Evolutionary conservation across 2,797 vertebrate genomes (phyloP).

Genomic region (Danio kyathit): DNA sequence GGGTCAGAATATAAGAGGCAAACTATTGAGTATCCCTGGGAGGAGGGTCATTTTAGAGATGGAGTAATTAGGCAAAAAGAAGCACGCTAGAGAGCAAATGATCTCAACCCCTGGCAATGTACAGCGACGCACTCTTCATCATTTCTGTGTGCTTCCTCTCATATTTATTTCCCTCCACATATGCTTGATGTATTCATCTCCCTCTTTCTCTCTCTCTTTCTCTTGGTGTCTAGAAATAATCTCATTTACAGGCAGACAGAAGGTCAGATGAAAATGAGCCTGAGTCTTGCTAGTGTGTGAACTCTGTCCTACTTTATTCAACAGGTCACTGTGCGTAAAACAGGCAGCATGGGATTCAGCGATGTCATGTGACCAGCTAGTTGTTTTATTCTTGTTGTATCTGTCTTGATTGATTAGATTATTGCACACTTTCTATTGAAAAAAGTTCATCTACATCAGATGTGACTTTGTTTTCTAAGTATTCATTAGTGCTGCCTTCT

Average conservation of each 20-base stretch:
- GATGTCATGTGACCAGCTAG: not conserved
- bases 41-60: constrained; percentile 36
- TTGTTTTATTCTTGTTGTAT: not conserved
- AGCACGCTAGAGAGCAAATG: constrained; percentile 11
- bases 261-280: constrained; percentile 26
- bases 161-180: constrained; percentile 4
- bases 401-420: not conserved
- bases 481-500: not conserved
- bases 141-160: not conserved
- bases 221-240: constrained; percentile 21
- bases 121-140: not conserved
- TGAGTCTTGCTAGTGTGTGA: constrained; percentile 22
- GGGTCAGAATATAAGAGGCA: constrained; percentile 38
- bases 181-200: constrained; percentile 4
- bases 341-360: not conserved
- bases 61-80: constrained; percentile 39
- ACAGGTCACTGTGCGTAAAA: not conserved
- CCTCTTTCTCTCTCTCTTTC: not conserved
- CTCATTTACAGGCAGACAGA: constrained; percentile 18
- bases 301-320: not conserved
- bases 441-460: not conserved
- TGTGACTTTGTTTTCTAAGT: not conserved
- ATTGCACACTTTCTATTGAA: not conserved
- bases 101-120: constrained; percentile 8
- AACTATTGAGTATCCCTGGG: constrained; percentile 28